A percentile compares a stretch with the other conserved stretches of the same genome.
phyloP scores from a whole-genome alignment of 1,140 invertebrate species.

The Drosophila albomicans region DNA sequence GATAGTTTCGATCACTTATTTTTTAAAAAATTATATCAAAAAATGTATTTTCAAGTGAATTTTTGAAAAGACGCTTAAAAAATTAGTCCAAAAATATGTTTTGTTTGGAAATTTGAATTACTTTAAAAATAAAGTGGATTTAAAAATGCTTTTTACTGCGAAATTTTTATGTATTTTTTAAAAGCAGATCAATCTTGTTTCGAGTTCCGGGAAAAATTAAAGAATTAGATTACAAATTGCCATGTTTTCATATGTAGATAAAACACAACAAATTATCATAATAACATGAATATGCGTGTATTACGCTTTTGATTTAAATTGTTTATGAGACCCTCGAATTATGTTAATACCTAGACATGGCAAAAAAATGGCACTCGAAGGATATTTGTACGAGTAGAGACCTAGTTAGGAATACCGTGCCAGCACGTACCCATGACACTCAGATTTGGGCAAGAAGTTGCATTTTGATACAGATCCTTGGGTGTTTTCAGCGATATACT shows the following conservation, averaged over 20 bases:
- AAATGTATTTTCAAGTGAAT: no score
- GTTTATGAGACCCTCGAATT: neutral
- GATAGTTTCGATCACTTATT: no score
- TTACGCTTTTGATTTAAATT: slow-evolving; percentile 1
- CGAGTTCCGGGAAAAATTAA: neutral
- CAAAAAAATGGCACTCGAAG: neutral
- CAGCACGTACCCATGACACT: slow-evolving; percentile 16
- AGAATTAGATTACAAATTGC: neutral
- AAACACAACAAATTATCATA: neutral
- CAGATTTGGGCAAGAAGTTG: slow-evolving; percentile 16
- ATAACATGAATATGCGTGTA: neutral
- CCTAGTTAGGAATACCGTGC: slow-evolving; percentile 4
- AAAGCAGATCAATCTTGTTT: no score
- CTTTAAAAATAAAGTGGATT: no score
- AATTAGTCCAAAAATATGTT: no score
- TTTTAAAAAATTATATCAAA: no score
- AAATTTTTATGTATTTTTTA: no score
- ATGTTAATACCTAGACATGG: slow-evolving; percentile 8
- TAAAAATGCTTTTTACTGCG: no score
- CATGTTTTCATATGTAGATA: neutral
- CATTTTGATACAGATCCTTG: slow-evolving; percentile 10
- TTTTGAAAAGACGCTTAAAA: no score
- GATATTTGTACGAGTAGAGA: neutral
- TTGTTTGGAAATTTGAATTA: no score
- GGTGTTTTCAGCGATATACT: slow-evolving; percentile 32